Conservation (phyloP, 2,888 invertebrate species). For the Oligia latruncula region DNA sequence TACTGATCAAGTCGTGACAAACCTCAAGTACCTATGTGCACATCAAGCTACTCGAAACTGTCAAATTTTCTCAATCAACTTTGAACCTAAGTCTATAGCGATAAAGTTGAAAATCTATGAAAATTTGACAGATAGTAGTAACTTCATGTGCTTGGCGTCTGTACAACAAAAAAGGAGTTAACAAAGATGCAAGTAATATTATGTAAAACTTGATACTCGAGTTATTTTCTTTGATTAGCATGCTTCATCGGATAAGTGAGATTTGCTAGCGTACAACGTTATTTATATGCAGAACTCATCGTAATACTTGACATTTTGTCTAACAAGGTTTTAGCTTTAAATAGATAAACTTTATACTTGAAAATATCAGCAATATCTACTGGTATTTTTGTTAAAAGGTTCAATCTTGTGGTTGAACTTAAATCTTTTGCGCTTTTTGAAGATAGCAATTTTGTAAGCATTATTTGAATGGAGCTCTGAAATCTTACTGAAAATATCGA, state of each 20-base stretch:
- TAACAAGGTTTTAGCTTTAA: conserved; percentile 17
- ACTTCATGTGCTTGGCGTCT: too few relatives aligned
- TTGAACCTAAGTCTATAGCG: too few relatives aligned
- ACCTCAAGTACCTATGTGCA: neutral
- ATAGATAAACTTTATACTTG: conserved; percentile 8
- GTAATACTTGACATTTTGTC: conserved; percentile 4
- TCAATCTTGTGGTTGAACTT: neutral
- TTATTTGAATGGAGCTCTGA: neutral
- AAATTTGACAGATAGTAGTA: too few relatives aligned
- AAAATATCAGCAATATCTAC: conserved; percentile 2
- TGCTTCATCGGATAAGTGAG: conserved; percentile 19
- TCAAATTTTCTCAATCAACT: too few relatives aligned
- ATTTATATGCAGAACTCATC: conserved; percentile 21
- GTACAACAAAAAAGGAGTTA: neutral
- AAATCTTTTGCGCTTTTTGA: neutral
- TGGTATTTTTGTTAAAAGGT: neutral
- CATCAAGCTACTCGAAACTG: too few relatives aligned
- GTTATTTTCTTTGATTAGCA: conserved; percentile 12
- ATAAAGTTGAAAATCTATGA: too few relatives aligned
- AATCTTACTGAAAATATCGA: neutral
- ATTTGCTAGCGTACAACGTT: conserved; percentile 24
- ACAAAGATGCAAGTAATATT: neutral
- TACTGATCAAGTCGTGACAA: neutral
- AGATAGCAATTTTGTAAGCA: neutral
- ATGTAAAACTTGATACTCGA: conserved; percentile 10